Evolutionary conservation across 1,140 invertebrate species (phyloP).

Genomic region (Trichoplusia ni): DNA sequence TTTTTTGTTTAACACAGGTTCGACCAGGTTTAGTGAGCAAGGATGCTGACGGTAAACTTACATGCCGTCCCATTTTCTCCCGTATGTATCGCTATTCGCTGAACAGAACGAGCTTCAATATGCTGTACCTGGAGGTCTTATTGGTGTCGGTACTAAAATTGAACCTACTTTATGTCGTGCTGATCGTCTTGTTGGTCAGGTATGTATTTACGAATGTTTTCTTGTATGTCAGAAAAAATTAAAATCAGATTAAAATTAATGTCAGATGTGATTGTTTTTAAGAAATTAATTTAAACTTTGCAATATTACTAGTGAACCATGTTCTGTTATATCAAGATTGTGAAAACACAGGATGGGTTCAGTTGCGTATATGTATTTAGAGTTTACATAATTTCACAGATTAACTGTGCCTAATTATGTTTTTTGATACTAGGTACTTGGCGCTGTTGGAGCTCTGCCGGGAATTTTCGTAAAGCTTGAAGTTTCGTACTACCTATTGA

Average conservation of each 20-base stretch:
- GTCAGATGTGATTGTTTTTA: too few species aligned
- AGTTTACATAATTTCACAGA: too few species aligned
- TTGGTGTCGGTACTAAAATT: constrained; percentile 99
- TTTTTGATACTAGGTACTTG: constrained; percentile 86
- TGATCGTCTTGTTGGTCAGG: constrained; percentile 98
- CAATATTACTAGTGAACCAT: too few species aligned
- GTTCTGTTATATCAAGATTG: too few species aligned
- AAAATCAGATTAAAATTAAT: not conserved
- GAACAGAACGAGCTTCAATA: constrained; percentile 99
- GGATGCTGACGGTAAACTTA: constrained; percentile 96
- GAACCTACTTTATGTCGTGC: constrained; percentile 99
- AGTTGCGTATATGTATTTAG: too few species aligned
- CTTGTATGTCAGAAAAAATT: not conserved
- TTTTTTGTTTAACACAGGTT: constrained; percentile 84
- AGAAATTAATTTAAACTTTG: too few species aligned
- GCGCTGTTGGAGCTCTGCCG: constrained; percentile 97
- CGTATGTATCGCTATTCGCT: constrained; percentile 98
- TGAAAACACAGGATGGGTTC: too few species aligned
- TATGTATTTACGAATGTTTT: constrained; percentile 22
- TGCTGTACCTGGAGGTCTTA: constrained; percentile 98
- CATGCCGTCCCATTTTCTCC: constrained; percentile 98
- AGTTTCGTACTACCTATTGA: constrained; percentile 98
- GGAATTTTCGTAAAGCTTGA: constrained; percentile 99
- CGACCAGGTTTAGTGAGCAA: constrained; percentile 98
- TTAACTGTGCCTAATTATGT: too few species aligned